Base-by-base conservation (phyloP, 2,888 invertebrate genomes). In the Drosophila multiciliata region DNA sequence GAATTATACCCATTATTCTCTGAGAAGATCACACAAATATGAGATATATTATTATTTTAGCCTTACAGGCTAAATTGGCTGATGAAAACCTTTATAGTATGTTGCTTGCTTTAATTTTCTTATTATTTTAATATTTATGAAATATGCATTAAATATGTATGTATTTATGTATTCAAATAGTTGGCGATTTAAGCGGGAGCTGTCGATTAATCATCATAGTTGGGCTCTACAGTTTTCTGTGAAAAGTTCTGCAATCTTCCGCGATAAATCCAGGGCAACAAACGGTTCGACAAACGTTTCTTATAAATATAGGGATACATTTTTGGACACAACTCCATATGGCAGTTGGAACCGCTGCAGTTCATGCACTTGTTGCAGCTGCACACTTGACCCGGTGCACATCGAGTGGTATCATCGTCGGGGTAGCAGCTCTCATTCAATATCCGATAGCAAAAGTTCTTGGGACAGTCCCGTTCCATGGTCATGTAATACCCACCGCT, bases 261-360 rank as follows among this genome's bases (percentile, higher is more conserved):
- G 2, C 62, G 68, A 5, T 26, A 48, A 26, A 33, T 23, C 80
- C 76, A 79, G 15, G 54, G 55, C 20, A 66, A 59, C 20, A 57
- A 23, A 6, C 75, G 78, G 2, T 17, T 45, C 1, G 68, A 52
- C 12, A 79, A 50, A 17, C 72, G 64, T 15, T 72, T 71, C 4
- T 17, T 38, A 1, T 7, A 29, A 1, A 6, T 8, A 8, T 17
- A 33, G 2, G 9, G n/a, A 17, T 23, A 29, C 15, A 11, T 20
- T 42, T 40, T 57, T 9, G 61, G 36, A 38, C 67, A 58, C 2
- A 61, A 8, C 4, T 23, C 32, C 40, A 42, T 20, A 12, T 40
- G 15, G 11, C 74, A 74, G 1, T 6, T 9, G 4, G 11, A 2
- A 7, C 4, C 32, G 8, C 12, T 20, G 29, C 78, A 78, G 26